Percentiles rank a stretch among this genome's conserved stretches.
Conservation (phyloP, 92 coral and sea anemone genomes). For the Nematostella vectensis region DNA sequence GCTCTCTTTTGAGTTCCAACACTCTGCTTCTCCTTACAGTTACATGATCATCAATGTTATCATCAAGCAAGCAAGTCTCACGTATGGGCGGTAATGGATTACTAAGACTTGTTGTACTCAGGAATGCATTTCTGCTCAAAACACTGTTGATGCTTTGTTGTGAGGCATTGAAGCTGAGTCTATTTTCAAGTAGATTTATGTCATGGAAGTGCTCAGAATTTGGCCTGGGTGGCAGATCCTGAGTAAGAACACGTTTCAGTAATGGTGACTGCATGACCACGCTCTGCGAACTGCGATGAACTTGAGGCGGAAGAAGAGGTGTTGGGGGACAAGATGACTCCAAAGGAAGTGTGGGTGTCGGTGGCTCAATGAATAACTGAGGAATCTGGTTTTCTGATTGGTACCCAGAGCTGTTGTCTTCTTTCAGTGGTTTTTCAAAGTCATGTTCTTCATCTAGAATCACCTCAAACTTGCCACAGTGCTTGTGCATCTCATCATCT, state of each 20-base stretch:
- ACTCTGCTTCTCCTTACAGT: conserved; percentile 45
- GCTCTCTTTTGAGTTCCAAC: conserved; percentile 55
- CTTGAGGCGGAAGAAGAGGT: conserved; percentile 17
- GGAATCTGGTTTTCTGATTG: conserved; percentile 26
- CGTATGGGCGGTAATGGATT: conserved; percentile 27
- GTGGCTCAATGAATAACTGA: conserved; percentile 29
- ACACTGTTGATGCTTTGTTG: conserved; percentile 37
- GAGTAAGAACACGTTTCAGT: neutral
- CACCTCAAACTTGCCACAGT: conserved; percentile 49
- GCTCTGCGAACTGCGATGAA: conserved; percentile 6
- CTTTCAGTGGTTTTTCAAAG: conserved; percentile 14
- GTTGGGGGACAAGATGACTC: conserved; percentile 14
- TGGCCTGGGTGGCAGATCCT: conserved; percentile 32
- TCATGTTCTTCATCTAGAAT: conserved; percentile 33
- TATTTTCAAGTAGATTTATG: conserved; percentile 8
- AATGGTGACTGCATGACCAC: neutral
- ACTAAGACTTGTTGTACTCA: conserved; percentile 47
- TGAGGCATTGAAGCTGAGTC: conserved; percentile 26
- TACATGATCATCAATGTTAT: conserved; percentile 11
- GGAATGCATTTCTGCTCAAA: conserved; percentile 34
- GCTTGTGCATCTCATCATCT: conserved; percentile 42
- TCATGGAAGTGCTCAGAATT: conserved; percentile 15
- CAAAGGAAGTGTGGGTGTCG: conserved; percentile 32
- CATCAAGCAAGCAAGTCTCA: conserved; percentile 64
- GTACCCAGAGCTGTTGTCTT: conserved; percentile 36